phyloP scores from a whole-genome alignment of 2,797 vertebrate genomes.

The Labroides dimidiatus region DNA sequence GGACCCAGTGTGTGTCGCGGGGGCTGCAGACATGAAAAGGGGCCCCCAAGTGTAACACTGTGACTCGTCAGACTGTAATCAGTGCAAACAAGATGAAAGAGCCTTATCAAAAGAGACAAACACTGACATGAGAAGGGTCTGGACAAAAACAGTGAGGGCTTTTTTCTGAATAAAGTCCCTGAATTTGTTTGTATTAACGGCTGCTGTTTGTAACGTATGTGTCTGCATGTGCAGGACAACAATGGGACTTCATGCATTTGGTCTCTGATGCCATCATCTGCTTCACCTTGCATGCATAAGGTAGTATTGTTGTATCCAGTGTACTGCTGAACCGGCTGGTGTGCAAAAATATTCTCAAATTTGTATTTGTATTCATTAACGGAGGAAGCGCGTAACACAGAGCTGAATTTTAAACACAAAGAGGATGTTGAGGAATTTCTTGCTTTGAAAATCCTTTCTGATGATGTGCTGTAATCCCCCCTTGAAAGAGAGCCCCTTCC shows the following conservation, averaged over 20 bases:
- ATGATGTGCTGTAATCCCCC: conserved; percentile 73
- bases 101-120: conserved; percentile 85
- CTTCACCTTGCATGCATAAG: conserved; percentile 44
- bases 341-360: conserved; percentile 29
- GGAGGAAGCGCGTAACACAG: conserved; percentile 31
- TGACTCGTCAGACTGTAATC: conserved; percentile 85
- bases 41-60: conserved; percentile 80
- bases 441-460: conserved; percentile 65
- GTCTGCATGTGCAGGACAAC: not conserved
- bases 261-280: conserved; percentile 44
- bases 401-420: conserved; percentile 39
- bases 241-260: conserved; percentile 49
- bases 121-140: conserved; percentile 80
- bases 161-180: conserved; percentile 56
- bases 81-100: conserved; percentile 88
- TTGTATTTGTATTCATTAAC: conserved; percentile 53
- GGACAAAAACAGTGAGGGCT: conserved; percentile 68
- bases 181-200: conserved; percentile 37
- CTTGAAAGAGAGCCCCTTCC: conserved; percentile 63
- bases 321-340: conserved; percentile 36
- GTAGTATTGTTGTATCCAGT: conserved; percentile 30
- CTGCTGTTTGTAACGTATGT: conserved; percentile 20
- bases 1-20: conserved; percentile 82
- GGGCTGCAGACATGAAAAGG: conserved; percentile 79
- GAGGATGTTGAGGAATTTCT: conserved; percentile 57